Base-by-base conservation (phyloP, 2,888 invertebrate species). In the Agrypnus murinus region DNA sequence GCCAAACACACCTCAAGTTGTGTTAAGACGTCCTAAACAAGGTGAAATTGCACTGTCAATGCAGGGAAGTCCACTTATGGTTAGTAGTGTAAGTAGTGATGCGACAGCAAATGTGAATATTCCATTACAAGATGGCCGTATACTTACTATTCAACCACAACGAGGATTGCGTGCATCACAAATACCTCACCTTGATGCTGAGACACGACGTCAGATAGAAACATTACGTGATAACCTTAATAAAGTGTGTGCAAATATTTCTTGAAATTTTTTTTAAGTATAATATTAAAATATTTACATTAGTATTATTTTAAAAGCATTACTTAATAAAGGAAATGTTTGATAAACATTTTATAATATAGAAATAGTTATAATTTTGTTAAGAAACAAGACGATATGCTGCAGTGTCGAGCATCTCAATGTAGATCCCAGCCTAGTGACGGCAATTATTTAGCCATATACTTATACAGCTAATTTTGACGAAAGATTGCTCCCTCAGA, bases 41-140 rank as follows among this genome's bases (percentile, higher is more conserved):
- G 91, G 91, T 0, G 92, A 92, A 85, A 89, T 90, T 86, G 91
- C 90, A 7, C 86, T 92, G 1, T 92, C 92, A 67, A 88, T 91
- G 87, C 88, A 90, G 4, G 92, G 92, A 6, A 92, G 92, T 63
- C 92, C 92, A 0, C 85, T 92, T 46, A 84, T 91, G 82, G 89
- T 90, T 50, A 88, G 89, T 0, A 82, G 83, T 1, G 78, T 85
- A 9, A 74, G 84, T 0, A 82, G 86, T 0, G 89, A 90, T 14
- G 87, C 87, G 38, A 87, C 86, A 71, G 90, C 91, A 0, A 92
- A 90, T 82, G 88, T 92, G 77, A 92, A 91, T 82, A 91, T 92
- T n/a, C 88, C 91, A 0, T 84, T 92, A 0, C 81, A 85, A 15
- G 90, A 92, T 80, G 92, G 92, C 17, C 88, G 89, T 7, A 84